Evolutionary conservation across 2,888 invertebrate species (phyloP).

Genomic region (Meliscaeva auricollis): DNA sequence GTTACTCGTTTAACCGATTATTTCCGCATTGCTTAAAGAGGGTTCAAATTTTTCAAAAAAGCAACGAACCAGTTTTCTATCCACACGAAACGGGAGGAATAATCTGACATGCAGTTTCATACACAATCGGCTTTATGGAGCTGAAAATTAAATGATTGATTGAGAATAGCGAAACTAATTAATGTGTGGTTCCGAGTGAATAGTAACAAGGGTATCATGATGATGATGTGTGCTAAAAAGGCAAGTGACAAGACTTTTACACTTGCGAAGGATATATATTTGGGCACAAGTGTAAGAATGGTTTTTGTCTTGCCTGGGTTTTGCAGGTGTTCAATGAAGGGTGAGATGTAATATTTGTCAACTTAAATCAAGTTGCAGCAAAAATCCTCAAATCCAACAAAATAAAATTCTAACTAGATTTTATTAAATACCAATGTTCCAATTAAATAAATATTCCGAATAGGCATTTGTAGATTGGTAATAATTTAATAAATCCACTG

Average conservation of each 20-base stretch:
- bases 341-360: no score
- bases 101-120: slow-evolving; percentile 56
- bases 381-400: no score
- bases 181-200: slow-evolving; percentile 79
- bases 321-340: slow-evolving; percentile 20
- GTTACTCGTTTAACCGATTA: slow-evolving; percentile 71
- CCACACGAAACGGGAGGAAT: slow-evolving; percentile 43
- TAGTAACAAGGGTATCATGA: slow-evolving; percentile 63
- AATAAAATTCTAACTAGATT: no score
- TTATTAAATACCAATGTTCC: no score
- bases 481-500: no score
- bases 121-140: slow-evolving; percentile 80
- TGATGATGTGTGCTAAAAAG: not conserved
- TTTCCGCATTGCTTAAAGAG: slow-evolving; percentile 52
- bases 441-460: no score
- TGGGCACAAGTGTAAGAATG: slow-evolving; percentile 5
- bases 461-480: no score
- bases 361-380: no score
- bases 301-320: not conserved
- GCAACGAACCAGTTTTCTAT: slow-evolving; percentile 52
- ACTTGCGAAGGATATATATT: not conserved
- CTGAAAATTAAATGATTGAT: slow-evolving; percentile 84
- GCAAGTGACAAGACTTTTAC: not conserved
- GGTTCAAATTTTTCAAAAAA: slow-evolving; percentile 51
- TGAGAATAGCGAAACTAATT: slow-evolving; percentile 82